Percentiles rank a stretch among this genome's conserved stretches.
Evolutionary conservation across 2,888 invertebrate genomes (phyloP).

Genomic region (Prosapia bicincta): DNA sequence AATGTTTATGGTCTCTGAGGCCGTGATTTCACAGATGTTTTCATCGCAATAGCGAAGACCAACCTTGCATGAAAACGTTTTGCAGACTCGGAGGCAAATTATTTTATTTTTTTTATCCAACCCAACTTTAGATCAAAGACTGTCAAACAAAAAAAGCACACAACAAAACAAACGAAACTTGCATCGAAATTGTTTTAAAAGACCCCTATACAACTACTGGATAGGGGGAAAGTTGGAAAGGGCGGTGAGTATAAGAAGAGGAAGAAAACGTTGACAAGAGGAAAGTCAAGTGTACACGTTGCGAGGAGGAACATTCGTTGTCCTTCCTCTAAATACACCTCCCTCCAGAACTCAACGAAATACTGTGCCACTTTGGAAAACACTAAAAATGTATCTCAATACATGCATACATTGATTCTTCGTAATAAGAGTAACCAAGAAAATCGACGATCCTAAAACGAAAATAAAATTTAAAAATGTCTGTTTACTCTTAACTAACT

Average conservation of each 20-base stretch:
- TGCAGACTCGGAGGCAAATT: neutral
- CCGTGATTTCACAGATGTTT: neutral
- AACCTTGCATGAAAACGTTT: neutral
- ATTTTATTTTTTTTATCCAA: neutral
- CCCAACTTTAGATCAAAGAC: constrained; percentile 2
- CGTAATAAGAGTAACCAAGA: too few relatives aligned
- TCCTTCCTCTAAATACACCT: neutral
- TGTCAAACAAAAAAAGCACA: neutral
- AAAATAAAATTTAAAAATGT: too few relatives aligned
- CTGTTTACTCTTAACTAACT: too few relatives aligned
- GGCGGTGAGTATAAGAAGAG: neutral
- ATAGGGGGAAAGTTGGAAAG: neutral
- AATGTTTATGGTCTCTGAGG: neutral
- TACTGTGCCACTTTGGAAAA: too few relatives aligned
- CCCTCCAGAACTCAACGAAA: too few relatives aligned
- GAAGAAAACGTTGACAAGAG: neutral
- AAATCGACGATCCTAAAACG: too few relatives aligned
- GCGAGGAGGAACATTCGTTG: neutral
- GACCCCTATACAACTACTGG: neutral
- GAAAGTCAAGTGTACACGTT: neutral
- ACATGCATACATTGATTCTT: too few relatives aligned
- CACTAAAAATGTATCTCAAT: too few relatives aligned
- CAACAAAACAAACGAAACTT: neutral
- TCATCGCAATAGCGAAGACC: neutral
- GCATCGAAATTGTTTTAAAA: neutral